Conservation (phyloP, 2,113 vertebrate genomes). For the Istiophorus platypterus region DNA sequence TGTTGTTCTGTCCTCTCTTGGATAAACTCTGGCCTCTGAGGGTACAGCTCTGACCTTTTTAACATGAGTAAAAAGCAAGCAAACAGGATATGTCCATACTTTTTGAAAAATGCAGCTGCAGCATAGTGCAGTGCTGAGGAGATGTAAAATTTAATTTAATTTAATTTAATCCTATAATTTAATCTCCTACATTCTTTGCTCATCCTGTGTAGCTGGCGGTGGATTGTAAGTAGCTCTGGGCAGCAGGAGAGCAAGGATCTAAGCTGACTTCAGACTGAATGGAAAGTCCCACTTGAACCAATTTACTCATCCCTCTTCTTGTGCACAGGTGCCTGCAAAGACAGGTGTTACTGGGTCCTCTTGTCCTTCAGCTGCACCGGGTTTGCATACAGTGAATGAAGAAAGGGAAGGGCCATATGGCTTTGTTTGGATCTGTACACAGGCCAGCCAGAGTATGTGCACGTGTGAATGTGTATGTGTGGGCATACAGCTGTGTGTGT, state of each 20-base stretch:
- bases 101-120: conserved; percentile 25
- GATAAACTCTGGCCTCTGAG: conserved; percentile 48
- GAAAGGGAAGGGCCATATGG: conserved; percentile 71
- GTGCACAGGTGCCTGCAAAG: conserved; percentile 34
- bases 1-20: conserved; percentile 43
- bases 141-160: conserved; percentile 50
- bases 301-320: conserved; percentile 20
- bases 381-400: conserved; percentile 63
- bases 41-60: conserved; percentile 46
- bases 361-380: conserved; percentile 63
- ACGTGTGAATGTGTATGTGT: background rate
- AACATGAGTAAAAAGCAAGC: conserved; percentile 33
- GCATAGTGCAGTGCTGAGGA: conserved; percentile 43
- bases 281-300: conserved; percentile 7
- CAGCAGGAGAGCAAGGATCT: conserved; percentile 22
- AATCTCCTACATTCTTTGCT: conserved; percentile 37
- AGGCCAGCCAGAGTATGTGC: conserved; percentile 44
- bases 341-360: conserved; percentile 50
- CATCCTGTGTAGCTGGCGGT: conserved; percentile 20
- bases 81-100: conserved; percentile 22
- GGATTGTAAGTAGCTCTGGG: conserved; percentile 47
- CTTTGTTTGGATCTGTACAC: conserved; percentile 66
- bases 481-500: conserved; percentile 21
- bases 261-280: conserved; percentile 23
- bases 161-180: conserved; percentile 57